These are phyloP conservation scores for Diceros bicornis DNA, from an alignment of 2,797 vertebrate genomes.

Conservation along the genomic window DNA sequence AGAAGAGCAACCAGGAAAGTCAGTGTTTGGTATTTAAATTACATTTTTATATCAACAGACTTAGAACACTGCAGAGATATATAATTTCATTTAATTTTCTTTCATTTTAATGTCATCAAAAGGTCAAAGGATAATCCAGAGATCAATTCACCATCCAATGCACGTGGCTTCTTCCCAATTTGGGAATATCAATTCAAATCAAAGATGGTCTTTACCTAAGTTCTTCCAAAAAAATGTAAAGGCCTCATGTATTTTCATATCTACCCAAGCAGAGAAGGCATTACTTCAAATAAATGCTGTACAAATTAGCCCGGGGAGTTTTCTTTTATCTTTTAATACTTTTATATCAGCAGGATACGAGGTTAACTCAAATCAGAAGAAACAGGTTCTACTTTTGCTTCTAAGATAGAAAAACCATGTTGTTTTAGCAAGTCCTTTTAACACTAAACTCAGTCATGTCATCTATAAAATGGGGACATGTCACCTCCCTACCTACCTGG, in stretches of 20 bases:
- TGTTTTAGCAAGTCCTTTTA: conserved; percentile 23
- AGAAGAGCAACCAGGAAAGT: conserved; percentile 47
- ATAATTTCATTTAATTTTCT: conserved; percentile 61
- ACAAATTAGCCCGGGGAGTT: background rate
- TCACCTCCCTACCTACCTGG: background rate
- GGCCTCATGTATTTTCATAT: background rate
- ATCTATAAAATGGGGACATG: conserved; percentile 33
- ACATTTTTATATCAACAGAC: conserved; percentile 50
- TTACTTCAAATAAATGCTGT: background rate
- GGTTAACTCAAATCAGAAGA: background rate
- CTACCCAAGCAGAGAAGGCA: background rate
- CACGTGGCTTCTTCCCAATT: background rate
- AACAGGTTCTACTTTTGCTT: background rate
- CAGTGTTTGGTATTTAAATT: conserved; percentile 67
- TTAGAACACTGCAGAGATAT: background rate
- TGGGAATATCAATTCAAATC: conserved; percentile 42
- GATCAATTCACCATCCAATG: background rate
- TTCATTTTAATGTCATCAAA: conserved; percentile 72
- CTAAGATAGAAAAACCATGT: background rate
- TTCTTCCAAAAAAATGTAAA: background rate
- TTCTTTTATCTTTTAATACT: conserved; percentile 25
- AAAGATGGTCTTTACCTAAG: conserved; percentile 2
- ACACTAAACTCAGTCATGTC: background rate
- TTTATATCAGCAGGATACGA: background rate
- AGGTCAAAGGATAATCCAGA: conserved; percentile 69